These are phyloP conservation scores for Neosilurus hyrtlii DNA, from an alignment of 2,797 vertebrate species.

Conservation along the genomic window DNA sequence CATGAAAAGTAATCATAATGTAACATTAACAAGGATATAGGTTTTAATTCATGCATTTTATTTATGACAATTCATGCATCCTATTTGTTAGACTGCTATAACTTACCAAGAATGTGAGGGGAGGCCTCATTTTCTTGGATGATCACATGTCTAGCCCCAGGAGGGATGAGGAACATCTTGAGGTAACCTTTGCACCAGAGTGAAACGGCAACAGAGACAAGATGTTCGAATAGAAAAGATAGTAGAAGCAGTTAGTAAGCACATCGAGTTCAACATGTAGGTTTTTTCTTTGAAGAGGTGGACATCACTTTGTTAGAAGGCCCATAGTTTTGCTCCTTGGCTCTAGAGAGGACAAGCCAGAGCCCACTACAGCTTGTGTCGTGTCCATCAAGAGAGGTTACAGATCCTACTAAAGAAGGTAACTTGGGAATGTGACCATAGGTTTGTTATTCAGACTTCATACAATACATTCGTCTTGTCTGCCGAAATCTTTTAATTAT, in stretches of 20 bases:
- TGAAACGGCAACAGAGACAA: constrained; percentile 60
- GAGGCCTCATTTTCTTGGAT: constrained; percentile 97
- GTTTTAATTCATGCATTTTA: neutral
- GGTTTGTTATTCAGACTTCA: constrained; percentile 56
- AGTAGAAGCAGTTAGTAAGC: constrained; percentile 75
- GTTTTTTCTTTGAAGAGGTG: constrained; percentile 68
- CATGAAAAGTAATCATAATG: neutral
- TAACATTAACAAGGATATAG: neutral
- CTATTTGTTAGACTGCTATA: constrained; percentile 40
- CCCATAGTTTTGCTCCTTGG: constrained; percentile 52
- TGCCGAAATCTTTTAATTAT: neutral
- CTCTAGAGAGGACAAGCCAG: constrained; percentile 50
- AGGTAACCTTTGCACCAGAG: constrained; percentile 89
- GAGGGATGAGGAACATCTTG: constrained; percentile 99
- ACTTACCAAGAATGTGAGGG: constrained; percentile 99
- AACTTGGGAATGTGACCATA: constrained; percentile 56
- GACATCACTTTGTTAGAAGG: constrained; percentile 68
- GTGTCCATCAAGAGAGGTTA: constrained; percentile 32
- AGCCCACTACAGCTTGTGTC: constrained; percentile 22
- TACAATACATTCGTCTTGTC: constrained; percentile 7
- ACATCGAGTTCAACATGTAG: constrained; percentile 33
- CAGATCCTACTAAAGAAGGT: constrained; percentile 50
- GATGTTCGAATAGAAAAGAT: constrained; percentile 76
- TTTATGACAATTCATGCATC: constrained; percentile 11
- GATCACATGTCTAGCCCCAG: constrained; percentile 94